Evolutionary conservation across 2,888 invertebrate species (phyloP), one percentile per base, ranked within the genome.

Genomic region (Macrosiphum euphorbiae): DNA sequence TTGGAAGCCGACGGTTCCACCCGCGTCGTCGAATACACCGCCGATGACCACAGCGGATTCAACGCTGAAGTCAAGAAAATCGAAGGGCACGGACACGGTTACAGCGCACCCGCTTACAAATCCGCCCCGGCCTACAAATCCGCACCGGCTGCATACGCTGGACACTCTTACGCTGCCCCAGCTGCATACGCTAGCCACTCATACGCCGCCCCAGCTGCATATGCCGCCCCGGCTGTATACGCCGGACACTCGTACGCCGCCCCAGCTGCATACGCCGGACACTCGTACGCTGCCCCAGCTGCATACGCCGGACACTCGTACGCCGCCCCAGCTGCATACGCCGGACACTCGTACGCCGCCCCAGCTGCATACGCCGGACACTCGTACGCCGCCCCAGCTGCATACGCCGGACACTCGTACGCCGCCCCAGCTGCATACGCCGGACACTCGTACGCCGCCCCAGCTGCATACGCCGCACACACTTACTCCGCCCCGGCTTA

Each of bases 61-160:
- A 78, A 90, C 92, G 89, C 92, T 41, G 88, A 86, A 3, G 85
- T 91, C 50, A 78, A 78, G 78, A 35, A 78, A 35, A 78, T 78
- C 20, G 78, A 35, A 35, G 78, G 78, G 35, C 8, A 78, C 35
- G 78, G 78, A 78, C 8, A 78, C 35, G 78, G 78, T 8, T 78
- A 78, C 78, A 78, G 78, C 35, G 35, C 35, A 16, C 35, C 78
- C 8, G 95, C 41, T 16, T 78, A 78, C 35, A 44, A 67, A 52
- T 3, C 84, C 52, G 94, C 94, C 7, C 92, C 94, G 1, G 78
- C 20, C 8, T 35, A 78, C 78, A 78, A 78, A 78, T 78, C 78
- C 35, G 35, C 78, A 2, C 78, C 78, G 1, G 78, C 44, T 8
- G 20, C 24, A 55, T 55, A 55, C 55, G 55, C 55, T 2, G 55